Base-by-base conservation (phyloP, 2,113 vertebrate genomes). In the Euleptes europaea region DNA sequence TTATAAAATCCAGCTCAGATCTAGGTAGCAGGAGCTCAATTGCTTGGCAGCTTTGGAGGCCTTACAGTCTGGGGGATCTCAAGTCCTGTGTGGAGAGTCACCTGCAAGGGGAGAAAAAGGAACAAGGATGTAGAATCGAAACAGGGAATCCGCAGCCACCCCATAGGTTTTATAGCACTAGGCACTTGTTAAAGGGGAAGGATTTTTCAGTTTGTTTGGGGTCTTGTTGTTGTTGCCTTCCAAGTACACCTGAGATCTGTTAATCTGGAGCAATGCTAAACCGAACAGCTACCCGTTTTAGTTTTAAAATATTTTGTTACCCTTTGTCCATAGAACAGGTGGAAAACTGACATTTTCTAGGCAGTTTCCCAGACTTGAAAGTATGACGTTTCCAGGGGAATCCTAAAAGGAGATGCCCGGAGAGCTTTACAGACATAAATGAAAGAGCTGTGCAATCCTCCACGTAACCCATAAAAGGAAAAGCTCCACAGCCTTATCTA, bases 1-100 rank as follows among this genome's bases (percentile, higher is more conserved):
- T 91, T 92, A 87, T 82, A 88, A 90, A 89, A 92, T 93, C 84
- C 90, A 92, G 84, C 83, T 84, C 42, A 78, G 80, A 72, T 66
- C 81, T 5, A 7, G 70, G 51, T 1, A 84, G 67, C 51, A 23
- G 76, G 40, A 63, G 31, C 74, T 90, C 90, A 90, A 11, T 96
- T 96, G 93, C 88, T 94, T 42, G 96, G 90, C 74, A 94, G 28
- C 92, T 97, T 97, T 81, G 93, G 89, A 84, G 95, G 95, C 83
- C 96, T 96, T 81, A 97, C 91, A 87, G 90, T 97, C 86, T 97
- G 97, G 83, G 98, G 98, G 88, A 99, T 95, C 89, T 98, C 98
- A 94, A 99, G 92, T 89, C 98, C 98, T 0, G 98, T 98, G 83
- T 97, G 95, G 92, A 99, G 91, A 65, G 98, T 99, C 93, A 98